Evolutionary conservation across 2,888 invertebrate genomes (phyloP), one percentile per base, ranked within the genome.

Genomic region (Toxonevra muliebris): DNA sequence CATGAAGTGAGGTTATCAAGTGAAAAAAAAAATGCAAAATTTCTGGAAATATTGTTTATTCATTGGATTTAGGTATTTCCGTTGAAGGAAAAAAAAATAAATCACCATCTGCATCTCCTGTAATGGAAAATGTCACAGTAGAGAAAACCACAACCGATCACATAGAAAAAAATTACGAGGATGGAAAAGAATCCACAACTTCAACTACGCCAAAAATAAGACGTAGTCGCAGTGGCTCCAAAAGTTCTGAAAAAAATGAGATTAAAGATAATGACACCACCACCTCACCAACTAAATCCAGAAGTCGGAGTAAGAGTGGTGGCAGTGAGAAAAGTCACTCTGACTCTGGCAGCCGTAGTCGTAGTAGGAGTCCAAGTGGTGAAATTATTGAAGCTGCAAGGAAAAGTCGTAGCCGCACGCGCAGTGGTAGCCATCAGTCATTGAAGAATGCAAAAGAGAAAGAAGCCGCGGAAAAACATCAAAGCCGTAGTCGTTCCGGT

Each of bases 401-500:
- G 1, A 69, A 73, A 59, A 77, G 79, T 11, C 73, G 76, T 42
- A 74, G 73, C 40, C 72, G 70, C 45, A 73, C 73, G 15, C 66
- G 55, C 15, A 76, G 73, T 62, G 69, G 69, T 10, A 74, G 69
- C 48, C 52, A n/a, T 17, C 10, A 10, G 50, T 66, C 15, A 45
- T 15, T 50, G 5, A 61, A 11, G 52, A 41, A 42, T 19, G 70
- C n/a, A 61, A 73, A 19, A 72, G 74, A 54, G 67, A 70, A 3
- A 62, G 69, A 0, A 42, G 53, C 4, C 61, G 66, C 1, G 65
- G 69, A 9, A 80, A 82, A 41, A 77, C 82, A 84, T 1, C 78
- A 76, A 55, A 80, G 79, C 64, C 79, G 79, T 48, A 83, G 83
- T 3, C 79, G 77, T 30, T 81, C 79, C 63, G 75, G 77, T 0